A percentile compares a stretch with the other conserved stretches of the same genome.
Conservation (phyloP, 1,140 invertebrate species). For the Aphelenchoides avenae region DNA sequence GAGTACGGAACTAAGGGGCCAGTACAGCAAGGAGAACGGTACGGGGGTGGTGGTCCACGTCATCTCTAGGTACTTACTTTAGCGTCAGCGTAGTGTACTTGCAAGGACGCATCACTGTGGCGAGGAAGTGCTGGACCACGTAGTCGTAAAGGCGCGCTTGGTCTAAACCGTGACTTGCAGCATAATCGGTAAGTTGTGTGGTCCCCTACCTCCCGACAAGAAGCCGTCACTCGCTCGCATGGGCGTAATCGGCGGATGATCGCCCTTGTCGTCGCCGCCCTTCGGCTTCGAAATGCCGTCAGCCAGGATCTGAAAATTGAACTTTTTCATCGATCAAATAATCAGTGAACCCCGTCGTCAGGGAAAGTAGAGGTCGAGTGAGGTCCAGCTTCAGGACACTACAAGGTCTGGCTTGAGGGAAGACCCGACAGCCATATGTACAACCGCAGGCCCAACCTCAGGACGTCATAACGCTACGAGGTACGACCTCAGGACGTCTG, state of each 20-base stretch:
- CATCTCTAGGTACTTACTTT: slow-evolving; percentile 27
- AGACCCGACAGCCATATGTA: too few relatives aligned
- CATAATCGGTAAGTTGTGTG: neutral
- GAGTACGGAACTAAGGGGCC: too few relatives aligned
- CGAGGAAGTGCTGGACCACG: slow-evolving; percentile 91
- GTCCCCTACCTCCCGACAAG: slow-evolving; percentile 70
- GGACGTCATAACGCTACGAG: too few relatives aligned
- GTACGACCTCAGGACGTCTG: too few relatives aligned
- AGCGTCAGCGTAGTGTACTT: slow-evolving; percentile 50
- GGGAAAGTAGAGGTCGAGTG: too few relatives aligned
- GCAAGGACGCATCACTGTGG: slow-evolving; percentile 68
- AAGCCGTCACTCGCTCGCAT: slow-evolving; percentile 71
- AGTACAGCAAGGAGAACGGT: too few relatives aligned
- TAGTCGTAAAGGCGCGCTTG: slow-evolving; percentile 79
- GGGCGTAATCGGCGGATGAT: slow-evolving; percentile 98
- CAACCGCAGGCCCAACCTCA: too few relatives aligned
- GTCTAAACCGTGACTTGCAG: slow-evolving; percentile 28
- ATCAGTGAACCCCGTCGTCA: neutral
- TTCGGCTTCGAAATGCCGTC: slow-evolving; percentile 47
- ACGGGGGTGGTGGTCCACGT: too few relatives aligned
- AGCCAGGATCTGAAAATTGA: slow-evolving; percentile 34
- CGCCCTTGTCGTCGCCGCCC: slow-evolving; percentile 82
- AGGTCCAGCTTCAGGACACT: too few relatives aligned
- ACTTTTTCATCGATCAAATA: too few relatives aligned
- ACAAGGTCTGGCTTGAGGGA: too few relatives aligned